Conservation (phyloP, 2,113 vertebrate species). For the Odontophorus gujanensis region DNA sequence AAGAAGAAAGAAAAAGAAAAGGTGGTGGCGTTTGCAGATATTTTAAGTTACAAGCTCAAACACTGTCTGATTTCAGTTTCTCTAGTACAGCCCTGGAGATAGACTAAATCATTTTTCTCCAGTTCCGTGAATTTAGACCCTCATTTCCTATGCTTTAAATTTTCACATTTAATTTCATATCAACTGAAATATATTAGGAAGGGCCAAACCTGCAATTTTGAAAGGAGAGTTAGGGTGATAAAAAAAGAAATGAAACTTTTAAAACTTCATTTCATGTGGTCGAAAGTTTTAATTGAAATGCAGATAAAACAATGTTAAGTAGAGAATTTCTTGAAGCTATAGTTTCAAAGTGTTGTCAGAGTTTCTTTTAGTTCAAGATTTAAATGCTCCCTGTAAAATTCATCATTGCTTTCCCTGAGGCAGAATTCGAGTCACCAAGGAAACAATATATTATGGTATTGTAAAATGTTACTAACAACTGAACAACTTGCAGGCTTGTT, state of each 20-base stretch:
- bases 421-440: background rate
- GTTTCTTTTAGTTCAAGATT: background rate
- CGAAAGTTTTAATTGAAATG: background rate
- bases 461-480: background rate
- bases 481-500: background rate
- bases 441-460: background rate
- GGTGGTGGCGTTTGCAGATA: background rate
- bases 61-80: slow-evolving; percentile 12
- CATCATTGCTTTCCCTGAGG: background rate
- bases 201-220: slow-evolving; percentile 4
- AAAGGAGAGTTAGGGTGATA: background rate
- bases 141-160: slow-evolving; percentile 10
- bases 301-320: background rate
- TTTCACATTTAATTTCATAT: slow-evolving; percentile 29
- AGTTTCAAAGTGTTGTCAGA: background rate
- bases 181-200: slow-evolving; percentile 12
- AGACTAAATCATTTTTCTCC: background rate
- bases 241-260: background rate
- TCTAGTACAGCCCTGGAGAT: background rate
- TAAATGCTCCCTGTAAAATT: background rate
- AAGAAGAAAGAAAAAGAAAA: background rate
- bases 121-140: background rate
- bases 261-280: background rate
- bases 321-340: background rate
- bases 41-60: slow-evolving; percentile 2